phyloP scores from a whole-genome alignment of 2,888 invertebrate species.

The Macrosoma leucophasiata region DNA sequence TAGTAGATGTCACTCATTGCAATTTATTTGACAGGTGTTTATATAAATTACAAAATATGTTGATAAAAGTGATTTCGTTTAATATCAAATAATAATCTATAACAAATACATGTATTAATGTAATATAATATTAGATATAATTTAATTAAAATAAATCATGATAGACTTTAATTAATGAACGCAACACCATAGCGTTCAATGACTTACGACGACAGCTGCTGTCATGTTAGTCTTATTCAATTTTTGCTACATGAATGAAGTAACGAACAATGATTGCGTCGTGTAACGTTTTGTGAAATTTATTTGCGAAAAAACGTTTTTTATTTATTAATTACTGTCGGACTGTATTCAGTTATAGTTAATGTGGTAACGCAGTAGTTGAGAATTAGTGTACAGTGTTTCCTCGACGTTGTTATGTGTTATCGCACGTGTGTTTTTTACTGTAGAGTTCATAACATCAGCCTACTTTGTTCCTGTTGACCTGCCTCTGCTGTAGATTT shows the following conservation, averaged over 20 bases:
- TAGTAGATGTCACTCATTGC: too few relatives aligned
- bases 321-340: slow-evolving; percentile 45
- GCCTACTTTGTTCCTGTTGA: slow-evolving; percentile 64
- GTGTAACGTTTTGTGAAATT: slow-evolving; percentile 57
- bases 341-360: too few relatives aligned
- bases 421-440: slow-evolving; percentile 43
- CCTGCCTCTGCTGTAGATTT: slow-evolving; percentile 57
- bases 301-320: slow-evolving; percentile 51
- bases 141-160: too few relatives aligned
- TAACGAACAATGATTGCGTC: slow-evolving; percentile 30
- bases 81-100: too few relatives aligned
- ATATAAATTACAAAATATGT: too few relatives aligned
- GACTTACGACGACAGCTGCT: slow-evolving; percentile 8
- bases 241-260: too few relatives aligned
- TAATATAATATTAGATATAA: too few relatives aligned
- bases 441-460: slow-evolving; percentile 41
- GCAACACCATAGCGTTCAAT: slow-evolving; percentile 26
- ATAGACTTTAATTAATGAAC: slow-evolving; percentile 32
- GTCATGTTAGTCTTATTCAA: too few relatives aligned
- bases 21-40: too few relatives aligned
- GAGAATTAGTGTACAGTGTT: slow-evolving; percentile 47
- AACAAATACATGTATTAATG: too few relatives aligned
- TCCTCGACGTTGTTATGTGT: slow-evolving; percentile 41
- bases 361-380: slow-evolving; percentile 34
- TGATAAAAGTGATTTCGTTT: too few relatives aligned